Percentiles rank a stretch among this genome's conserved stretches.
phyloP scores from a whole-genome alignment of 2,113 vertebrate genomes.

The Spheniscus mendiculus region DNA sequence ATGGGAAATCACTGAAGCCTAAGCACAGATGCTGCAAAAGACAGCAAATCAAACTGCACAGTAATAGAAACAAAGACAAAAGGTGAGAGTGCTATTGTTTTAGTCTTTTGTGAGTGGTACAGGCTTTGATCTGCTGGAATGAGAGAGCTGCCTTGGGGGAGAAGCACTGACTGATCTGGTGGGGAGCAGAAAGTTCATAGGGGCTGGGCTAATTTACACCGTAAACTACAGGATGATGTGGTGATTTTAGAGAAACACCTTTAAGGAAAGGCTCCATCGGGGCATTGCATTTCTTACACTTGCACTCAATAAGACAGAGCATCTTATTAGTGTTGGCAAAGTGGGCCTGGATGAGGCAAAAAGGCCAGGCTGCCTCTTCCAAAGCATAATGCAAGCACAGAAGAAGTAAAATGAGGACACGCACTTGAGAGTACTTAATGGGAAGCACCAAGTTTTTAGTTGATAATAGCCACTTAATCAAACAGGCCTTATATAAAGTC shows the following conservation, averaged over 20 bases:
- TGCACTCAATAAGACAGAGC: not conserved
- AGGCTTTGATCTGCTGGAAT: not conserved
- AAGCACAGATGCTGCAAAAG: slow-evolving; percentile 38
- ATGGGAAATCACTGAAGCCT: slow-evolving; percentile 34
- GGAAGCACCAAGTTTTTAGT: slow-evolving; percentile 41
- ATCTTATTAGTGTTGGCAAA: not conserved
- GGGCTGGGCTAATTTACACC: not conserved
- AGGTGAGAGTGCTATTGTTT: slow-evolving; percentile 1
- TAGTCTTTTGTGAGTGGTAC: not conserved
- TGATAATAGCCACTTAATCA: slow-evolving; percentile 55
- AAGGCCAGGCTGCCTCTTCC: not conserved
- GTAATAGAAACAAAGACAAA: slow-evolving; percentile 7
- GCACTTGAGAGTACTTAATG: not conserved
- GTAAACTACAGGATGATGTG: not conserved
- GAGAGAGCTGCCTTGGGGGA: not conserved
- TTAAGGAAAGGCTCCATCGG: not conserved
- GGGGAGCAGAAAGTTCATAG: not conserved
- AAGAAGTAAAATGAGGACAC: slow-evolving; percentile 13
- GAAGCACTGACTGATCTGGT: not conserved
- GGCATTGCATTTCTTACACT: not conserved
- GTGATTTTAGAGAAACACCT: not conserved
- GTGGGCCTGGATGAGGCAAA: not conserved
- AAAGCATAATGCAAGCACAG: not conserved
- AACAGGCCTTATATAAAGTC: slow-evolving; percentile 31
- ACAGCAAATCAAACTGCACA: not conserved